Evolutionary conservation across 2,888 invertebrate genomes (phyloP).

Genomic region (Rhagonycha lutea): DNA sequence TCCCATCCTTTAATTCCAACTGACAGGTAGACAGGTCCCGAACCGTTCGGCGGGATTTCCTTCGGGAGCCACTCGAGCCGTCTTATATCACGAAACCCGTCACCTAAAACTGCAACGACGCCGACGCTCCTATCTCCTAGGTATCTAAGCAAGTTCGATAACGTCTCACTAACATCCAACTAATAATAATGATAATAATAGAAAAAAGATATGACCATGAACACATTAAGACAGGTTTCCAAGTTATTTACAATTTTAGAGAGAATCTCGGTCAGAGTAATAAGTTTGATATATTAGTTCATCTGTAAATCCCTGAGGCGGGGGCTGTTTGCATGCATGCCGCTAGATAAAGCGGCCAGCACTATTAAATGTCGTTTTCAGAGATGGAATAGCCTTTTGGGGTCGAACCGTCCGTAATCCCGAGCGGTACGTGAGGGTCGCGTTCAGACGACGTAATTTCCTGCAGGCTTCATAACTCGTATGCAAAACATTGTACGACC

Average conservation of each 20-base stretch:
- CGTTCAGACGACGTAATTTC: slow-evolving; percentile 41
- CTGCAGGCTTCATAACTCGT: slow-evolving; percentile 38
- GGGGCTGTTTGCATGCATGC: slow-evolving; percentile 59
- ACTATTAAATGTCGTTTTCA: slow-evolving; percentile 44
- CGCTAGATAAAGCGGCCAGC: slow-evolving; percentile 49
- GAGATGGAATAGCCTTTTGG: slow-evolving; percentile 45
- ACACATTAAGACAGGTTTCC: background rate
- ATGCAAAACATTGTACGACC: slow-evolving; percentile 32
- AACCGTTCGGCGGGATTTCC: slow-evolving; percentile 49
- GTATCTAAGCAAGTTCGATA: slow-evolving; percentile 17
- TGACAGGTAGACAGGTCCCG: slow-evolving; percentile 59
- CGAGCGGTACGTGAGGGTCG: slow-evolving; percentile 44
- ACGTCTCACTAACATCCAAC: background rate
- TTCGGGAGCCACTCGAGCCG: slow-evolving; percentile 49
- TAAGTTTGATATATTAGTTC: slow-evolving; percentile 59
- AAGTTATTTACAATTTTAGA: slow-evolving; percentile 1
- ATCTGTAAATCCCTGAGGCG: slow-evolving; percentile 59
- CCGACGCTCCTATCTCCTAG: slow-evolving; percentile 6
- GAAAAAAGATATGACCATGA: background rate
- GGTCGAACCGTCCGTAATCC: slow-evolving; percentile 42
- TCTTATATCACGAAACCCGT: slow-evolving; percentile 47
- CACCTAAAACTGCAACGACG: slow-evolving; percentile 36
- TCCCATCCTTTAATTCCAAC: slow-evolving; percentile 63
- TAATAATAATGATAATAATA: no score
- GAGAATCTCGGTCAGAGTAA: slow-evolving; percentile 39